Conservation (phyloP, 2,797 vertebrate genomes). For the Argentina silus region DNA sequence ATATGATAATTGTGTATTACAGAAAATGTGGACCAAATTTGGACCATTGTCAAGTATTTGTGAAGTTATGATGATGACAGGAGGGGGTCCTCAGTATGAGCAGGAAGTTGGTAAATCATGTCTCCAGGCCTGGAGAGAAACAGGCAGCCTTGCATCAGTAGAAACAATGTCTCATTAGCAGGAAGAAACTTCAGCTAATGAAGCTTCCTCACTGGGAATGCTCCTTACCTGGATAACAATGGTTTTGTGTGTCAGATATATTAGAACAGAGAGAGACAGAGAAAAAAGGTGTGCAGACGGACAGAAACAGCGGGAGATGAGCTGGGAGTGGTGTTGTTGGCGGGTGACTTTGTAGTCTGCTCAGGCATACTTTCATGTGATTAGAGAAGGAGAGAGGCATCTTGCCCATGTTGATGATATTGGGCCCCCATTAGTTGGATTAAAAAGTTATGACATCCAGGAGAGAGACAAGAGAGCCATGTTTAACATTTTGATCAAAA, state of each 20-base stretch:
- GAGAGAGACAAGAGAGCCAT: constrained; percentile 7
- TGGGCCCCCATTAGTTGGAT: constrained; percentile 23
- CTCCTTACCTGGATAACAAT: constrained; percentile 20
- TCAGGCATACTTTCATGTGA: constrained; percentile 27
- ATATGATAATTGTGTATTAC: neutral
- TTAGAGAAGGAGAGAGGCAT: constrained; percentile 20
- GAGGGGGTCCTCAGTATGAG: neutral
- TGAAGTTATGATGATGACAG: neutral
- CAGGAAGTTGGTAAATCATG: neutral
- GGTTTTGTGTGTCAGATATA: constrained; percentile 27
- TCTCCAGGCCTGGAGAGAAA: constrained; percentile 1
- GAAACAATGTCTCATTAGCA: constrained; percentile 26
- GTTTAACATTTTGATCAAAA: constrained; percentile 34
- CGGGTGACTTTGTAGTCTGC: constrained; percentile 13
- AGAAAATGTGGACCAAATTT: neutral
- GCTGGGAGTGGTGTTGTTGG: constrained; percentile 12
- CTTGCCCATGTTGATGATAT: constrained; percentile 19
- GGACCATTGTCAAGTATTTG: neutral
- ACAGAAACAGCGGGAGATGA: constrained; percentile 14
- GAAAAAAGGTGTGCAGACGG: constrained; percentile 6
- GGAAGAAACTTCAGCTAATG: constrained; percentile 30
- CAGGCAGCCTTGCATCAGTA: constrained; percentile 1
- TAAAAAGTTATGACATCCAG: constrained; percentile 29
- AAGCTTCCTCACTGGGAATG: neutral
- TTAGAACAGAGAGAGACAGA: constrained; percentile 7